Evolutionary conservation across 2,888 invertebrate species (phyloP), one percentile per base, ranked within the genome.

Genomic region (Eupithecia abbreviata): DNA sequence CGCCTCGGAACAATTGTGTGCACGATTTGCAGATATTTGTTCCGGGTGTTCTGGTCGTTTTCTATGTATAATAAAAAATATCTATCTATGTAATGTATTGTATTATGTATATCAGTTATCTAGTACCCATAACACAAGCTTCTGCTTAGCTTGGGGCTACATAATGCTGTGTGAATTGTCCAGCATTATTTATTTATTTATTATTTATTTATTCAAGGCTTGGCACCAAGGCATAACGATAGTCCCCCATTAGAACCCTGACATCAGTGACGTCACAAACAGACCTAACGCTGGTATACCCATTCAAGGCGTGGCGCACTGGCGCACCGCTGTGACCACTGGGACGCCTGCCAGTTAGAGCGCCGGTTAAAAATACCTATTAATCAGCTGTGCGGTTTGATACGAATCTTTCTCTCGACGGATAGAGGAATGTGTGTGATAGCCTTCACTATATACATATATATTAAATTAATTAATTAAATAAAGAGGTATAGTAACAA

Each of bases 271-370:
- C 55, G 55, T 55, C n/a, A 15, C 51, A 15, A 51, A 7, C 55
- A 55, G n/a, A n/a, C n/a, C 55, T 55, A 7, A 55, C 55, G n/a
- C 55, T n/a, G 55, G 55, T 55, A 55, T 55, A 55, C 55, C 55
- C 7, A 55, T 55, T 55, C 55, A 66, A 66, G 66, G 41, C 42
- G 15, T 41, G 66, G 42, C 15, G 42, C 66, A 42, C 15, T 7
- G 68, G 9, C 15, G 2, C 42, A 68, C 43, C 68, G 70, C 66
- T 73, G 65, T 70, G 65, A 70, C 76, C 66, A 73, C 77, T 77
- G 74, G 77, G 77, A 66, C 68, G 49, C 13, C 68, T 77, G 77
- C 77, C 77, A 77, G 74, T 76, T 73, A 58, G 73, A 73, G 45
- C 68, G 76, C 72, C 58, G 62, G 67, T 73, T 74, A 77, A 71